These are phyloP conservation scores for Cosmia trapezina DNA, from an alignment of 2,888 invertebrate genomes.

Conservation along the genomic window DNA sequence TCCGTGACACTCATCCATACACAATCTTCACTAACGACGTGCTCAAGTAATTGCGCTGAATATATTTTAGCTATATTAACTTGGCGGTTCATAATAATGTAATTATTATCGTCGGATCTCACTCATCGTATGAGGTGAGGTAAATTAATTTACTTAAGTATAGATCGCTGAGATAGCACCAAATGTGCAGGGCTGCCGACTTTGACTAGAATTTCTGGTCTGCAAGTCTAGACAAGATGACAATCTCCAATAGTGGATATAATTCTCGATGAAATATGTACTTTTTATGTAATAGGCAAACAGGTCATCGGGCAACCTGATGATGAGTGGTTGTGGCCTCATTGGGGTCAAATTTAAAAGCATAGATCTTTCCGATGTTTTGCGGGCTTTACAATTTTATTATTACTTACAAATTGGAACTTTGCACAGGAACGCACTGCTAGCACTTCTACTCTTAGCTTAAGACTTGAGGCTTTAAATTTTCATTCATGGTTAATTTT, in stretches of 20 bases:
- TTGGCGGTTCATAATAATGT: constrained; percentile 56
- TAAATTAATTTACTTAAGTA: constrained; percentile 67
- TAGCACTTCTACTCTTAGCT: background rate
- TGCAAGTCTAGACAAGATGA: constrained; percentile 30
- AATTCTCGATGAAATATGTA: constrained; percentile 14
- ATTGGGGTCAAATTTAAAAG: background rate
- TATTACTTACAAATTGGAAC: background rate
- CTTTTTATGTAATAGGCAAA: constrained; percentile 14
- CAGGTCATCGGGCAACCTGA: constrained; percentile 4
- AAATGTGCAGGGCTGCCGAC: constrained; percentile 52
- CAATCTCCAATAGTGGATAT: constrained; percentile 25
- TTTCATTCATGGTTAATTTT: background rate
- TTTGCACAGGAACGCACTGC: background rate
- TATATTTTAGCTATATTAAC: constrained; percentile 59
- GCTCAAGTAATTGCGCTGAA: constrained; percentile 31
- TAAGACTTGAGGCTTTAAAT: background rate
- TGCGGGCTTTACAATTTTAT: background rate
- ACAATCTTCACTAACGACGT: constrained; percentile 17
- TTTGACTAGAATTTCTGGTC: constrained; percentile 19
- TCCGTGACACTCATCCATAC: constrained; percentile 1
- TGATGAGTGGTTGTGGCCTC: background rate
- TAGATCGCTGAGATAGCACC: constrained; percentile 59
- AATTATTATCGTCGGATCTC: constrained; percentile 63
- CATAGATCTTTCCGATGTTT: background rate
- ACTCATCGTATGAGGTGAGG: constrained; percentile 58